Evolutionary conservation across 2,888 invertebrate genomes (phyloP).

Genomic region (Orthosia incerta): DNA sequence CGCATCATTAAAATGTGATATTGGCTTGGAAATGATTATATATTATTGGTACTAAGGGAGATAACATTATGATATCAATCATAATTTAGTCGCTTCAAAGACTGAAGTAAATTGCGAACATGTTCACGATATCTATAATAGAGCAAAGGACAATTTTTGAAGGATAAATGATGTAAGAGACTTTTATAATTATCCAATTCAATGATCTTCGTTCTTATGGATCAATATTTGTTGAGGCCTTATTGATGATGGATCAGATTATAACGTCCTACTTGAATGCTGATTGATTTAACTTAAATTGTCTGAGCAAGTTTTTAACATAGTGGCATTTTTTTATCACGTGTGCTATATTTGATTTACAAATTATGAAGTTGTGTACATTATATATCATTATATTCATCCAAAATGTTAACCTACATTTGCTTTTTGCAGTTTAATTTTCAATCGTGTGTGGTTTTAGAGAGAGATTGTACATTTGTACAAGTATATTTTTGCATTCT

Average conservation of each 20-base stretch:
- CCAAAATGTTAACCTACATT: neutral
- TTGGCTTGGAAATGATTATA: neutral
- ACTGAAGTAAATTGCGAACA: neutral
- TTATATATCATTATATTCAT: neutral
- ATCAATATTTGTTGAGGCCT: slow-evolving; percentile 11
- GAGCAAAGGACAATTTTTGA: neutral
- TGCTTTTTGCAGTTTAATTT: slow-evolving; percentile 4
- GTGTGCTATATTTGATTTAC: neutral
- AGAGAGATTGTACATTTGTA: neutral
- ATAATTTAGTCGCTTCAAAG: neutral
- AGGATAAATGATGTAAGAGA: neutral
- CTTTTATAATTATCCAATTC: neutral
- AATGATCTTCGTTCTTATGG: neutral
- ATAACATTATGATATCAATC: neutral
- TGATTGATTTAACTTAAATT: neutral
- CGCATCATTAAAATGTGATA: slow-evolving; percentile 1
- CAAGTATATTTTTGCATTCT: neutral
- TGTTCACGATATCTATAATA: neutral
- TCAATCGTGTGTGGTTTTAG: neutral
- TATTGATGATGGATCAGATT: neutral
- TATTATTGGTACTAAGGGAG: neutral
- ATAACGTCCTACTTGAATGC: neutral
- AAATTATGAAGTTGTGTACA: neutral
- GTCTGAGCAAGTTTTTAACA: neutral
- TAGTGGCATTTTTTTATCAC: neutral